Percentiles rank a stretch among this genome's conserved stretches.
Conservation (phyloP, 92 coral and sea anemone genomes). For the Phenganax marumi region DNA sequence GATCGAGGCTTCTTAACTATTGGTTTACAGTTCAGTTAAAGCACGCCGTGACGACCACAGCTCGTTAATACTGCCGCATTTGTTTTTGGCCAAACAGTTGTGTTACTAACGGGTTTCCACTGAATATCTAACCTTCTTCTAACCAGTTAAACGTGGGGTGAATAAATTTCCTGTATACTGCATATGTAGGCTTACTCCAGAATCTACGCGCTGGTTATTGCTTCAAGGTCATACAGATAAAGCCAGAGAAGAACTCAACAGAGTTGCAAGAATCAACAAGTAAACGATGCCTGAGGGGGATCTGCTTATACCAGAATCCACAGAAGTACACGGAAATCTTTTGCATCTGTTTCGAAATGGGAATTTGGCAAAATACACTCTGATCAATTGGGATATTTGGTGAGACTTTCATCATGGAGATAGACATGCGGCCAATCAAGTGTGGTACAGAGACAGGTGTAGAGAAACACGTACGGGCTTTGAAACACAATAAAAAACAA, state of each 20-base stretch:
- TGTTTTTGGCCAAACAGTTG: too few species aligned
- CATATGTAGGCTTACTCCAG: constrained; percentile 22
- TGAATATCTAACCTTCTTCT: background rate
- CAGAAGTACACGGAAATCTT: constrained; percentile 11
- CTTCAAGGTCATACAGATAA: constrained; percentile 13
- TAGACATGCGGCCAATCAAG: background rate
- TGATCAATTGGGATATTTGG: constrained; percentile 40
- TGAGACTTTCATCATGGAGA: background rate
- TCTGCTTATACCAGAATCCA: constrained; percentile 6
- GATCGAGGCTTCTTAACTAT: too few species aligned
- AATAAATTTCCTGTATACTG: background rate
- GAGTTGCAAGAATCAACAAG: constrained; percentile 27
- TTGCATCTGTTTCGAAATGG: constrained; percentile 9
- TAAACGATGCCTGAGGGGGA: constrained; percentile 20
- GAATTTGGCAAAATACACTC: constrained; percentile 18
- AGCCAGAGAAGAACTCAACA: constrained; percentile 32
- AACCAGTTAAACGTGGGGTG: too few species aligned
- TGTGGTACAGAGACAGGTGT: background rate
- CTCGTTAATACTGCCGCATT: too few species aligned
- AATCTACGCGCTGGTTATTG: constrained; percentile 43
- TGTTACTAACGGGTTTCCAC: too few species aligned
- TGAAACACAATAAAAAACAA: too few species aligned
- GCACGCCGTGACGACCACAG: too few species aligned
- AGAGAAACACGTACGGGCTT: too few species aligned
- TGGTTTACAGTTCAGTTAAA: too few species aligned